These are phyloP conservation scores for Osmerus eperlanus DNA, from an alignment of 2,113 vertebrate genomes.

Conservation along the genomic window DNA sequence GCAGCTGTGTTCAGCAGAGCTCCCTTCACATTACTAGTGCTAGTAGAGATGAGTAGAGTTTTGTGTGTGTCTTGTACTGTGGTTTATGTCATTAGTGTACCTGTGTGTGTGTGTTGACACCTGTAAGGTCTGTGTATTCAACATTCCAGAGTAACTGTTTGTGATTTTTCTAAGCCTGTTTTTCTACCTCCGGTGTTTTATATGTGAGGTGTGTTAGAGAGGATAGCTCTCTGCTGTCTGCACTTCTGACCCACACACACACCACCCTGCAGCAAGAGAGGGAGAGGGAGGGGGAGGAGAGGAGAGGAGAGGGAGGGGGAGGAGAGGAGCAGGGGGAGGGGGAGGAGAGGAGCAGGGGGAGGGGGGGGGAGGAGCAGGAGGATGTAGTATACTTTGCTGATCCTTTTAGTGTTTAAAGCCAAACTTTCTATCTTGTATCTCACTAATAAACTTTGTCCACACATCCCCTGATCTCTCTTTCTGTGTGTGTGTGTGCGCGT, in stretches of 20 bases:
- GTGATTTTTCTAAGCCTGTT: conserved; percentile 2
- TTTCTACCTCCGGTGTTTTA: neutral
- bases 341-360: no score
- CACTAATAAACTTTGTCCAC: neutral
- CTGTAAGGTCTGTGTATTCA: neutral
- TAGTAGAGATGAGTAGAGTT: neutral
- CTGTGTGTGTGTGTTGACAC: neutral
- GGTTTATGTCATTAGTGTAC: neutral
- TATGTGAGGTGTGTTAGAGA: neutral
- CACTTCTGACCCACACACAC: no score
- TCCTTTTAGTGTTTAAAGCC: no score
- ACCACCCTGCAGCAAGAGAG: no score
- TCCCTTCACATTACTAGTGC: neutral
- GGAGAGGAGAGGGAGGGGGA: no score
- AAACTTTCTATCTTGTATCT: neutral
- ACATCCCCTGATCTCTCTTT: neutral
- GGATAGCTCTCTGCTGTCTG: neutral
- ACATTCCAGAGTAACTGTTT: conserved; percentile 2
- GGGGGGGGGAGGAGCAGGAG: no score
- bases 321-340: no score
- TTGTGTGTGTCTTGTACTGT: neutral
- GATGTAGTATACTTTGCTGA: no score
- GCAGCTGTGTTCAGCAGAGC: neutral
- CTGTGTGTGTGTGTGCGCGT: no score
- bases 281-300: no score